These are phyloP conservation scores for Lates japonicus DNA, from an alignment of 2,797 vertebrate genomes.

Conservation along the genomic window DNA sequence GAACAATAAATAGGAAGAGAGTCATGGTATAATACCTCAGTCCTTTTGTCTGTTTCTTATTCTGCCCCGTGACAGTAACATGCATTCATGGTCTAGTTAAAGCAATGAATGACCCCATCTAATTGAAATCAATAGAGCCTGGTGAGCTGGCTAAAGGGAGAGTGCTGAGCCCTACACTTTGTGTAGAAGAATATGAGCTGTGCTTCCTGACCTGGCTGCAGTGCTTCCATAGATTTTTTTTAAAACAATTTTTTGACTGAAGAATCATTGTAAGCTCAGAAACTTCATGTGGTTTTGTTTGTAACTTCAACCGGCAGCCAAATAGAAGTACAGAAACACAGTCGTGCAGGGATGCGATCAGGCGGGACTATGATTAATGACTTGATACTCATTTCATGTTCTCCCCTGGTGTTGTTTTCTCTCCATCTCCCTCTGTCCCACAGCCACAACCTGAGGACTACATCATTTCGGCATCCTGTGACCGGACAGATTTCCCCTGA, in stretches of 20 bases:
- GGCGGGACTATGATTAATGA: conserved; percentile 50
- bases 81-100: conserved; percentile 79
- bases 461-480: conserved; percentile 96
- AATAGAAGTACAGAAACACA: conserved; percentile 13
- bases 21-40: conserved; percentile 20
- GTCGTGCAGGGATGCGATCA: neutral
- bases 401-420: conserved; percentile 30
- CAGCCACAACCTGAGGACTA: conserved; percentile 96
- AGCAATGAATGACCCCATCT: conserved; percentile 75
- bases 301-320: conserved; percentile 35
- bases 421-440: conserved; percentile 53
- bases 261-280: conserved; percentile 52
- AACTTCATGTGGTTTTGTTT: conserved; percentile 56
- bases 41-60: conserved; percentile 55
- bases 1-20: conserved; percentile 13
- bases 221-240: conserved; percentile 48
- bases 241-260: conserved; percentile 25
- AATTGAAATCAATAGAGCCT: conserved; percentile 82
- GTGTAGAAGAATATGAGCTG: conserved; percentile 72
- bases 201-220: conserved; percentile 61
- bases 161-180: conserved; percentile 72
- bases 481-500: conserved; percentile 97
- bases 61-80: conserved; percentile 69
- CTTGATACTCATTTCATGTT: conserved; percentile 48
- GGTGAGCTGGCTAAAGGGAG: conserved; percentile 53